These are phyloP conservation scores for Bombus vancouverensis DNA, from an alignment of 1,140 invertebrate genomes.

Conservation along the genomic window DNA sequence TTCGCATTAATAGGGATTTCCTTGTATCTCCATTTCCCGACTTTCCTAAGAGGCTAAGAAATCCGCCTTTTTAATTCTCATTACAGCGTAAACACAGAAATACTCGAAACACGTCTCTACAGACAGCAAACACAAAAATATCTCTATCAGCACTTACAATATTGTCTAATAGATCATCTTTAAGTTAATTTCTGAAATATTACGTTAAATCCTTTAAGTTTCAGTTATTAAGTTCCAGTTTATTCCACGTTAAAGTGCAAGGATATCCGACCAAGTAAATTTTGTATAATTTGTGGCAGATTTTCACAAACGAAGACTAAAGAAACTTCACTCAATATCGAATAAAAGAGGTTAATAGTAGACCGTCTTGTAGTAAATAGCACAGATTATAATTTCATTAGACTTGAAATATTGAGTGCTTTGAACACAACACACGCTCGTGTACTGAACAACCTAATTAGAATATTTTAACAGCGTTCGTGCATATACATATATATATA, in stretches of 20 bases:
- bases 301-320: background rate
- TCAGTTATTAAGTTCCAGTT: background rate
- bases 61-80: background rate
- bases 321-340: background rate
- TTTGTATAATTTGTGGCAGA: background rate
- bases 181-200: too few species aligned
- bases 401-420: background rate
- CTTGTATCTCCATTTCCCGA: conserved; percentile 15
- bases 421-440: background rate
- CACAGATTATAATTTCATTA: background rate
- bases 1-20: conserved; percentile 48
- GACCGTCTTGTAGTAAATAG: too few species aligned
- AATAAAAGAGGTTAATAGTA: background rate
- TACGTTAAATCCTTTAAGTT: background rate
- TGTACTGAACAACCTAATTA: background rate
- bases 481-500: background rate
- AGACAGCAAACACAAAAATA: too few species aligned
- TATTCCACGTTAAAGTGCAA: background rate
- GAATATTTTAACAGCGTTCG: conserved; percentile 15
- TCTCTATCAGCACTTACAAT: background rate
- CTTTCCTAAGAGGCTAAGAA: background rate
- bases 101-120: too few species aligned
- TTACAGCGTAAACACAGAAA: background rate
- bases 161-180: background rate
- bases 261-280: background rate